Evolutionary conservation across 2,113 vertebrate species (phyloP).

Genomic region (Pyrgilauda ruficollis): DNA sequence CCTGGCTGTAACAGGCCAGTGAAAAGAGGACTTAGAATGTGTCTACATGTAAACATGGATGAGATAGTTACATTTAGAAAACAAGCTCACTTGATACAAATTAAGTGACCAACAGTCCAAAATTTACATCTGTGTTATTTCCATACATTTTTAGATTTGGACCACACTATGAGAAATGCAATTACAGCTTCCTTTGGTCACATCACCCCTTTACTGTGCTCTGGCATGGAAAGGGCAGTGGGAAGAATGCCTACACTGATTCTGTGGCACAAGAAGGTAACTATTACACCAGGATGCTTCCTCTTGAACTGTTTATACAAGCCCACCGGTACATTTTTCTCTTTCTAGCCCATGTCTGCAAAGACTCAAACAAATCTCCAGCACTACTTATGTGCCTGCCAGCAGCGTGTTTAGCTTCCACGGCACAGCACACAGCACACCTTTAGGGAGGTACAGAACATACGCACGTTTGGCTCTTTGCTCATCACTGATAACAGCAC

Average conservation of each 20-base stretch:
- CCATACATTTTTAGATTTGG: neutral
- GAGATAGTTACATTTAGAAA: neutral
- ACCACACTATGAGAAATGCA: neutral
- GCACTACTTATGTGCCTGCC: neutral
- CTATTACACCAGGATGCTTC: neutral
- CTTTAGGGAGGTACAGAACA: neutral
- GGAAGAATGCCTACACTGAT: neutral
- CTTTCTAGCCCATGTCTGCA: neutral
- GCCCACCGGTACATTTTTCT: neutral
- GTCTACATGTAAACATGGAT: neutral
- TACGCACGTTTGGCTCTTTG: constrained; percentile 83
- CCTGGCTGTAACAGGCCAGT: neutral
- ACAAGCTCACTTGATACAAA: neutral
- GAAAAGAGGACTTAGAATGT: neutral
- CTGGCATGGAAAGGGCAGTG: neutral
- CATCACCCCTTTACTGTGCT: neutral
- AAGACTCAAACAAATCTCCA: neutral
- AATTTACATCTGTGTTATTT: neutral
- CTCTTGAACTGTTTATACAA: neutral
- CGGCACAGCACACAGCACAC: neutral
- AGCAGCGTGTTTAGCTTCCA: neutral
- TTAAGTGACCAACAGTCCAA: neutral
- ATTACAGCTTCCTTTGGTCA: neutral
- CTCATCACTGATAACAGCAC: constrained; percentile 67
- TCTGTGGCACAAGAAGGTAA: neutral